phyloP scores from a whole-genome alignment of 1,140 invertebrate species.

The Onthophagus taurus region DNA sequence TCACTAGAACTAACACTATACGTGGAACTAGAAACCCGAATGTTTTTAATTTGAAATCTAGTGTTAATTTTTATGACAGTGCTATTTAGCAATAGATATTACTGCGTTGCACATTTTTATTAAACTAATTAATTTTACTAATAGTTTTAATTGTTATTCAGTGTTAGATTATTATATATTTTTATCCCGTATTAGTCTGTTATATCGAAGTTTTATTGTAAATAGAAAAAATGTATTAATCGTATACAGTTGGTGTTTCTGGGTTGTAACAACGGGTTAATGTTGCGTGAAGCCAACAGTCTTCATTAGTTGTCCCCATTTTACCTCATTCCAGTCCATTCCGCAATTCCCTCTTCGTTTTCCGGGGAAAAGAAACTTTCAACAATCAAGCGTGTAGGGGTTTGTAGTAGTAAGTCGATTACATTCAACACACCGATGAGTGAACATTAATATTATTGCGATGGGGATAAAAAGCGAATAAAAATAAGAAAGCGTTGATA shows the following conservation, averaged over 20 bases:
- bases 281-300: slow-evolving; percentile 27
- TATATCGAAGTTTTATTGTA: slow-evolving; percentile 10
- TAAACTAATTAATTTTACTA: no score
- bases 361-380: no score
- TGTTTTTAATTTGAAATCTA: no score
- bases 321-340: slow-evolving; percentile 8
- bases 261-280: slow-evolving; percentile 28
- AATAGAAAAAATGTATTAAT: slow-evolving; percentile 19
- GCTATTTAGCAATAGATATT: not conserved
- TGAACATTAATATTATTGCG: slow-evolving; percentile 5
- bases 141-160: no score
- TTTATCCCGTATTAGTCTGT: no score
- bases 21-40: no score
- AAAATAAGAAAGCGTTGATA: not conserved
- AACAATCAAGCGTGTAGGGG: no score
- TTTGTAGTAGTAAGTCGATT: no score
- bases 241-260: slow-evolving; percentile 18
- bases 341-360: slow-evolving; percentile 7
- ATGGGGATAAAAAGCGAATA: slow-evolving; percentile 2
- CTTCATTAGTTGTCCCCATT: slow-evolving; percentile 22
- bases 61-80: not conserved
- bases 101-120: slow-evolving; percentile 5
- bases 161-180: no score
- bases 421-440: no score
- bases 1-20: no score